Percentiles rank a stretch among this genome's conserved stretches.
Conservation (phyloP, 2,888 invertebrate species). For the Stenodema calcarata region DNA sequence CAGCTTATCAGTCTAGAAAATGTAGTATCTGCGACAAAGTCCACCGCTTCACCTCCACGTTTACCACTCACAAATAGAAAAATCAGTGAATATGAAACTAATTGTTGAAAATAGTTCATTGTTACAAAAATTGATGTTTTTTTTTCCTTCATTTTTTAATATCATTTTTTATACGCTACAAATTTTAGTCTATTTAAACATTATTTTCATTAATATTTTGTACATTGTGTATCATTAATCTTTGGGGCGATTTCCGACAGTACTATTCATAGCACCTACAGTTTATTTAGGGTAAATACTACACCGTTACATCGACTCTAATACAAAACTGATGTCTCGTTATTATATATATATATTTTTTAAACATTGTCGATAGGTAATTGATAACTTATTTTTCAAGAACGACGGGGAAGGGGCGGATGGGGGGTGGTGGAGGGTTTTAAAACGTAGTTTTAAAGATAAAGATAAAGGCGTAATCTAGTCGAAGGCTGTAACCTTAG, state of each 20-base stretch:
- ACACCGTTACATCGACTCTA: slow-evolving; percentile 19
- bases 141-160: not conserved
- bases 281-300: not conserved
- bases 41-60: slow-evolving; percentile 10
- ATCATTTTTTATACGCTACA: slow-evolving; percentile 14
- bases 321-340: not conserved
- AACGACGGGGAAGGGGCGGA: not conserved
- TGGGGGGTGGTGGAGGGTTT: too few species aligned
- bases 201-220: slow-evolving; percentile 35
- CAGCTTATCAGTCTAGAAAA: slow-evolving; percentile 33
- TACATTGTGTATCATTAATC: slow-evolving; percentile 47
- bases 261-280: slow-evolving; percentile 47
- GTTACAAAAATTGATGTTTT: slow-evolving; percentile 45
- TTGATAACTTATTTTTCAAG: too few species aligned
- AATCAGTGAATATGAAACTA: slow-evolving; percentile 48
- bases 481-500: not conserved
- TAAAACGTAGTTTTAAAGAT: not conserved
- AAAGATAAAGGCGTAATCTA: not conserved
- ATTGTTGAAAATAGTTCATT: slow-evolving; percentile 46
- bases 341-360: not conserved
- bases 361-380: not conserved
- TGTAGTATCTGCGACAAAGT: slow-evolving; percentile 16
- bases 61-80: slow-evolving; percentile 30
- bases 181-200: slow-evolving; percentile 27
- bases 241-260: slow-evolving; percentile 45